phyloP scores from a whole-genome alignment of 2,113 vertebrate species.

The Cochlearius cochlearius region DNA sequence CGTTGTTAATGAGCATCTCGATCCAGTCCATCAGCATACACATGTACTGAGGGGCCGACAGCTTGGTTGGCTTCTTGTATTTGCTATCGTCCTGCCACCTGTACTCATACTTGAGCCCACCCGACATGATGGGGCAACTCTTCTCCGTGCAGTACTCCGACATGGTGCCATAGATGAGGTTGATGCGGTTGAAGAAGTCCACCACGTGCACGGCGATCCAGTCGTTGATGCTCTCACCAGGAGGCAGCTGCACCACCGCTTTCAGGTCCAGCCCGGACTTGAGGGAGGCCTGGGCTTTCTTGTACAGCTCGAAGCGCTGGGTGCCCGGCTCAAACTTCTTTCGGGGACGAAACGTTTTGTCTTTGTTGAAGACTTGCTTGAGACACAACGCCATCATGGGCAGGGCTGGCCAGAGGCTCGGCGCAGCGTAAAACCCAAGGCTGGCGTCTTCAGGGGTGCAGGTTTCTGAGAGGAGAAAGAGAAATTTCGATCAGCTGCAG shows the following conservation, averaged over 20 bases:
- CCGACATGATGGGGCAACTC: conserved; percentile 94
- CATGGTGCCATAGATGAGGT: conserved; percentile 98
- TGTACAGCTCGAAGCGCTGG: conserved; percentile 94
- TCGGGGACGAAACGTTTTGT: conserved; percentile 93
- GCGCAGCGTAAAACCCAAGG: background rate
- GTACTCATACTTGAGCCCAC: conserved; percentile 93
- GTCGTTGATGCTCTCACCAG: conserved; percentile 88
- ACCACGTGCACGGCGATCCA: conserved; percentile 97
- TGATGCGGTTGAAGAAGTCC: conserved; percentile 98
- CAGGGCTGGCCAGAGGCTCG: background rate
- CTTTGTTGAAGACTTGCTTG: conserved; percentile 97
- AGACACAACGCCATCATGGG: conserved; percentile 89
- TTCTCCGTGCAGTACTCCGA: conserved; percentile 90
- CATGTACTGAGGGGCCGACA: conserved; percentile 93
- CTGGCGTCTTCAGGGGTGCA: background rate
- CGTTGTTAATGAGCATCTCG: conserved; percentile 93
- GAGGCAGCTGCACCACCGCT: conserved; percentile 91
- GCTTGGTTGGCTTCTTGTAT: conserved; percentile 92
- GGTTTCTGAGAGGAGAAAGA: conserved; percentile 10
- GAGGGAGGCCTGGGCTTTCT: conserved; percentile 95
- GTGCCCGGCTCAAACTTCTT: conserved; percentile 95
- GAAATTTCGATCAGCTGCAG: background rate
- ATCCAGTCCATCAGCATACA: conserved; percentile 98
- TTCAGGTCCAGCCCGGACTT: conserved; percentile 94
- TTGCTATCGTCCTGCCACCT: conserved; percentile 93